phyloP scores from a whole-genome alignment of 1,140 invertebrate species.

The Andricus grossulariae region DNA sequence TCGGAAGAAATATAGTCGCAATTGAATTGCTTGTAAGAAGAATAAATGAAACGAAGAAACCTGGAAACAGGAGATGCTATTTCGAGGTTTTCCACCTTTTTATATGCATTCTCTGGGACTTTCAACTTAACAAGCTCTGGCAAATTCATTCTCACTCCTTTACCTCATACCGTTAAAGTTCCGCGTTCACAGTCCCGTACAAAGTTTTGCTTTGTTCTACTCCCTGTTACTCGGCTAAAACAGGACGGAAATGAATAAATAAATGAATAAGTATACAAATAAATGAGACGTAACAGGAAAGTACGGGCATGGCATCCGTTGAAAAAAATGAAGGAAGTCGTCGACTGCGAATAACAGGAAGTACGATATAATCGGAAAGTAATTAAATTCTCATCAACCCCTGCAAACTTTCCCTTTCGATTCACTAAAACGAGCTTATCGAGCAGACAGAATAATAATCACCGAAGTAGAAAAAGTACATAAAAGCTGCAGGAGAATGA shows the following conservation, averaged over 20 bases:
- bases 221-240: neutral
- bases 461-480: neutral
- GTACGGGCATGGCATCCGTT: neutral
- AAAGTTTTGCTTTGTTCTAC: neutral
- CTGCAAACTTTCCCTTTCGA: conserved; percentile 27
- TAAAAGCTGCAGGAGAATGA: neutral
- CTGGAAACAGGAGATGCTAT: neutral
- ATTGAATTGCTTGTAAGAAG: neutral
- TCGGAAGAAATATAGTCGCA: neutral
- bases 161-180: neutral
- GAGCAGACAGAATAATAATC: conserved; percentile 17
- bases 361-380: conserved; percentile 60
- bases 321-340: conserved; percentile 50
- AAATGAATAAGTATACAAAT: conserved; percentile 2
- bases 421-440: neutral
- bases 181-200: neutral
- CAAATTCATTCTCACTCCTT: conserved; percentile 15
- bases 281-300: conserved; percentile 30
- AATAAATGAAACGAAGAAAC: neutral
- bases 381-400: conserved; percentile 64
- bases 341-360: conserved; percentile 57
- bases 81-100: neutral
- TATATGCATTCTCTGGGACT: neutral
- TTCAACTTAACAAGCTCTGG: conserved; percentile 16
- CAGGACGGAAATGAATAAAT: conserved; percentile 27